Conservation (phyloP, 2,797 vertebrate species). For the Crenichthys baileyi region DNA sequence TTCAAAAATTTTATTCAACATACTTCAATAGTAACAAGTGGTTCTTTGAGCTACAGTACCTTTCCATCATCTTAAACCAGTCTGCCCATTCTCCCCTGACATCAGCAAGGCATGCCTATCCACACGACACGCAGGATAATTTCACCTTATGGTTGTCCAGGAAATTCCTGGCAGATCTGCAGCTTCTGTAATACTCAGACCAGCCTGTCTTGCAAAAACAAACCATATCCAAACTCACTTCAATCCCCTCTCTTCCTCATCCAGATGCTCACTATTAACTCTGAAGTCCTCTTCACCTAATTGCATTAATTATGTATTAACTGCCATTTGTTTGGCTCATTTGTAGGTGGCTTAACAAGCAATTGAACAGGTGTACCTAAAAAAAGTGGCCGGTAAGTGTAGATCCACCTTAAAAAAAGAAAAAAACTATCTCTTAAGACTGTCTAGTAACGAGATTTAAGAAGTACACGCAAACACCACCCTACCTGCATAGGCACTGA, state of each 20-base stretch:
- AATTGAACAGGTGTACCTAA: background rate
- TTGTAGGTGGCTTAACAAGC: background rate
- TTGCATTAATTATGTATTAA: background rate
- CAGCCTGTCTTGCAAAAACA: background rate
- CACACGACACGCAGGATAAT: background rate
- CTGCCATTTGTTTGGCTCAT: background rate
- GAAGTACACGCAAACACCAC: constrained; percentile 3
- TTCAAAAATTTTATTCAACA: background rate
- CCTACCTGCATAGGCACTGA: constrained; percentile 89
- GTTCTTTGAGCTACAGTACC: background rate
- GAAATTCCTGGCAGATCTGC: background rate
- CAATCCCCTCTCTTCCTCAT: background rate
- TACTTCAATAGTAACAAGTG: background rate
- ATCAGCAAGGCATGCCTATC: background rate
- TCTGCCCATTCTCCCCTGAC: background rate
- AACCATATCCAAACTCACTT: background rate
- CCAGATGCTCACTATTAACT: background rate
- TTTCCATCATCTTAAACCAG: background rate
- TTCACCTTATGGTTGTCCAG: background rate
- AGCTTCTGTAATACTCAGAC: background rate
- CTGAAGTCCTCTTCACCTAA: background rate
- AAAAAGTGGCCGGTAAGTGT: background rate
- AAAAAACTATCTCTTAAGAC: background rate
- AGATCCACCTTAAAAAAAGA: background rate
- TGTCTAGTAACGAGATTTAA: constrained; percentile 2